Evolutionary conservation across 1,140 invertebrate genomes (phyloP).

Genomic region (Ceratoteleas bidentatus): DNA sequence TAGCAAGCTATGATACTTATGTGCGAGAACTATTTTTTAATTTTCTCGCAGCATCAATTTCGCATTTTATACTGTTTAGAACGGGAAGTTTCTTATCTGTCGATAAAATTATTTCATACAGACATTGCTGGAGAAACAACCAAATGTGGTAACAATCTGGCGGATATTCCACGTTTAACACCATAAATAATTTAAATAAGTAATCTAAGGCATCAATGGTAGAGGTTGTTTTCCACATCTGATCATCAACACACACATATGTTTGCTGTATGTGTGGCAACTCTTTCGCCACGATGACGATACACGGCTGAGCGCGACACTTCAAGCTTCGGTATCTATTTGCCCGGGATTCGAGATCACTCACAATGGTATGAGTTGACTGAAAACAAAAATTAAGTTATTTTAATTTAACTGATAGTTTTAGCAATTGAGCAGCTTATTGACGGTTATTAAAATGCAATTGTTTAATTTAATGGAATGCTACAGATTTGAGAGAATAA

Average conservation of each 20-base stretch:
- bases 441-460: too few relatives aligned
- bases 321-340: neutral
- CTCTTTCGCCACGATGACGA: neutral
- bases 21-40: neutral
- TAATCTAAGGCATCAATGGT: conserved; percentile 4
- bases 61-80: neutral
- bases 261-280: neutral
- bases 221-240: neutral
- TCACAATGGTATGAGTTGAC: neutral
- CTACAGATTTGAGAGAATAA: too few relatives aligned
- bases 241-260: conserved; percentile 17
- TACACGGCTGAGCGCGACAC: neutral
- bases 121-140: conserved; percentile 1
- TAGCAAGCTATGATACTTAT: neutral
- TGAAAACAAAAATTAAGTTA: neutral
- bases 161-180: conserved; percentile 16
- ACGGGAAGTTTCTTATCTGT: conserved; percentile 6
- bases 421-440: too few relatives aligned
- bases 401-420: too few relatives aligned
- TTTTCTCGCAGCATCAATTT: neutral
- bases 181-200: conserved; percentile 19
- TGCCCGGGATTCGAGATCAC: neutral
- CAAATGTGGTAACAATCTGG: conserved; percentile 26
- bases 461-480: too few relatives aligned
- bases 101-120: conserved; percentile 7